A percentile compares a stretch with the other conserved stretches of the same genome.
phyloP scores from a whole-genome alignment of 2,113 vertebrate genomes.

The Cavia porcellus region DNA sequence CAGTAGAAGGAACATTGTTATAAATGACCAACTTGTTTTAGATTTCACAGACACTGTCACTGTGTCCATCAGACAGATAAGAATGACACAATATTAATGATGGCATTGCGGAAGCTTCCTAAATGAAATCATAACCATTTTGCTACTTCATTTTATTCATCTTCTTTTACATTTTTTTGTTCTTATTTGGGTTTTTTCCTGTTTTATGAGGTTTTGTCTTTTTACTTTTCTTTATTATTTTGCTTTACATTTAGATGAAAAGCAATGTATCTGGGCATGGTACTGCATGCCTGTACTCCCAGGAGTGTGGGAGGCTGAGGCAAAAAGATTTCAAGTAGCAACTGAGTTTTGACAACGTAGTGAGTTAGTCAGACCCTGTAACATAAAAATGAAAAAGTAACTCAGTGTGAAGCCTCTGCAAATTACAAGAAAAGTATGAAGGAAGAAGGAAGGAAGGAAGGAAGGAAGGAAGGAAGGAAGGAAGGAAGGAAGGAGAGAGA shows the following conservation, averaged over 20 bases:
- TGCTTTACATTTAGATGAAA: neutral
- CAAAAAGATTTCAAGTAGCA: neutral
- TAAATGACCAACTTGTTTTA: neutral
- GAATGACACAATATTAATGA: neutral
- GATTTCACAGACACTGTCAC: neutral
- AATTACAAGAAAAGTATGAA: neutral
- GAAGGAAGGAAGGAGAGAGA: neutral
- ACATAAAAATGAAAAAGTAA: neutral
- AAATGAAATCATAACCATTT: neutral
- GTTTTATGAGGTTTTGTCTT: neutral
- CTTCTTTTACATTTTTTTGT: neutral
- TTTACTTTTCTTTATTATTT: neutral
- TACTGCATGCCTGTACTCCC: neutral
- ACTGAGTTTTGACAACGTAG: neutral
- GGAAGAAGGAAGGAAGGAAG: neutral
- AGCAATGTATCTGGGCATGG: neutral
- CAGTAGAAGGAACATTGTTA: neutral
- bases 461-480: neutral
- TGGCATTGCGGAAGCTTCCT: neutral
- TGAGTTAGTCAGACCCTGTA: neutral
- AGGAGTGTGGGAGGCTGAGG: neutral
- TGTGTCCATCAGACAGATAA: neutral
- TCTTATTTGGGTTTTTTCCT: neutral
- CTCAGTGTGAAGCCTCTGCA: neutral
- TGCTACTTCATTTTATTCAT: neutral